Conservation (phyloP, 2,113 vertebrate species). For the Atherinomorus stipes region DNA sequence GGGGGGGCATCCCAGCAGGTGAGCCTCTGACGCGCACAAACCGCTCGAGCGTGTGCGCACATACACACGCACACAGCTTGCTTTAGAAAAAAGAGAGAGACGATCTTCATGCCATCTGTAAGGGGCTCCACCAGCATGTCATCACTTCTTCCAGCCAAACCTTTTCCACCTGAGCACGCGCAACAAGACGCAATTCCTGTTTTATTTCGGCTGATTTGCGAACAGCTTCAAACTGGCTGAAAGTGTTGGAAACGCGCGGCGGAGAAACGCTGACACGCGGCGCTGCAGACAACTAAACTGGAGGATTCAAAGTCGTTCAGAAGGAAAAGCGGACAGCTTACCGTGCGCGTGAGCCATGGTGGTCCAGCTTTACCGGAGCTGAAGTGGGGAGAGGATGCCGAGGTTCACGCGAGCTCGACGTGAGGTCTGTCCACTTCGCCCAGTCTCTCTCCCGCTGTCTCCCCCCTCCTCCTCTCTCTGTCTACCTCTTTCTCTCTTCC, state of each 20-base stretch:
- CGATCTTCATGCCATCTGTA: conserved; percentile 21
- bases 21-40: conserved; percentile 18
- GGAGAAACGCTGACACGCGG: too few species aligned
- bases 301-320: background rate
- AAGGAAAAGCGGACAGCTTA: conserved; percentile 36
- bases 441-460: conserved; percentile 19
- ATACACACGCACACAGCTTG: background rate
- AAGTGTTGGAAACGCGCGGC: background rate
- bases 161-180: too few species aligned
- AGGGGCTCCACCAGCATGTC: background rate
- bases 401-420: conserved; percentile 63
- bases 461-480: conserved; percentile 14
- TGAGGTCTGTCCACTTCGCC: conserved; percentile 66
- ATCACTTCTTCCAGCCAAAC: too few species aligned
- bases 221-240: too few species aligned
- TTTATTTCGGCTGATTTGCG: too few species aligned
- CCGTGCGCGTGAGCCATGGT: conserved; percentile 40
- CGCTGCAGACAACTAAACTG: background rate
- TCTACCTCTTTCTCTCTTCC: conserved; percentile 33
- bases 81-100: background rate
- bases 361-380: conserved; percentile 32
- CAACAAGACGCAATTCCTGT: too few species aligned
- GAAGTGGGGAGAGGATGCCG: conserved; percentile 52
- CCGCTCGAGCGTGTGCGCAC: background rate
- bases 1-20: conserved; percentile 35